These are phyloP conservation scores for Hiodon tergisus DNA, from an alignment of 2,113 vertebrate genomes.

Conservation along the genomic window DNA sequence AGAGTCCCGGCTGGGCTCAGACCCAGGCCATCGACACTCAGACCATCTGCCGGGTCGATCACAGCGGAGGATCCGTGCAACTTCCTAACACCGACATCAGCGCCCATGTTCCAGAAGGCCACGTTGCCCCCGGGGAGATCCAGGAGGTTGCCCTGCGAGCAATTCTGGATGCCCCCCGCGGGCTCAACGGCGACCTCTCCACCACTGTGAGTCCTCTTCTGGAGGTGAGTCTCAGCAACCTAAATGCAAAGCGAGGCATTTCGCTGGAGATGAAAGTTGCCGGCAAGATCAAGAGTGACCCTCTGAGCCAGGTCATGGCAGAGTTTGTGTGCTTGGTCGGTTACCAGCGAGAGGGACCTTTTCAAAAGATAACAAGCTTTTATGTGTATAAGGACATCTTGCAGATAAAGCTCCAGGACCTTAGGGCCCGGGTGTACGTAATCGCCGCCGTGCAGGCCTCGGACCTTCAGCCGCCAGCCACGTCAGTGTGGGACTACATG, in stretches of 20 bases:
- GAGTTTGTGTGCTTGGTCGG: constrained; percentile 74
- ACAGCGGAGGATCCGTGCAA: constrained; percentile 77
- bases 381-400: constrained; percentile 75
- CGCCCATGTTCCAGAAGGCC: constrained; percentile 77
- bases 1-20: constrained; percentile 88
- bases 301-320: constrained; percentile 84
- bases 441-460: constrained; percentile 72
- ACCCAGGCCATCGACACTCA: constrained; percentile 80
- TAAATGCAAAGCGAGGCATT: constrained; percentile 70
- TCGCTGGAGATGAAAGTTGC: constrained; percentile 81
- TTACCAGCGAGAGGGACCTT: constrained; percentile 77
- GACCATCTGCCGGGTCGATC: constrained; percentile 70
- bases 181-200: constrained; percentile 76
- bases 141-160: constrained; percentile 83
- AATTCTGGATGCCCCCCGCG: constrained; percentile 76
- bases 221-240: constrained; percentile 80
- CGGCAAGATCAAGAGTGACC: constrained; percentile 77
- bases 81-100: constrained; percentile 78
- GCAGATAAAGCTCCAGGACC: constrained; percentile 75
- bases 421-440: constrained; percentile 76
- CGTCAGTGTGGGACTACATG: constrained; percentile 68
- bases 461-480: constrained; percentile 64
- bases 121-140: constrained; percentile 74
- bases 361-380: constrained; percentile 71
- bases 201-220: constrained; percentile 83